Conservation (phyloP, 2,888 invertebrate species). For the Plusia festucae region DNA sequence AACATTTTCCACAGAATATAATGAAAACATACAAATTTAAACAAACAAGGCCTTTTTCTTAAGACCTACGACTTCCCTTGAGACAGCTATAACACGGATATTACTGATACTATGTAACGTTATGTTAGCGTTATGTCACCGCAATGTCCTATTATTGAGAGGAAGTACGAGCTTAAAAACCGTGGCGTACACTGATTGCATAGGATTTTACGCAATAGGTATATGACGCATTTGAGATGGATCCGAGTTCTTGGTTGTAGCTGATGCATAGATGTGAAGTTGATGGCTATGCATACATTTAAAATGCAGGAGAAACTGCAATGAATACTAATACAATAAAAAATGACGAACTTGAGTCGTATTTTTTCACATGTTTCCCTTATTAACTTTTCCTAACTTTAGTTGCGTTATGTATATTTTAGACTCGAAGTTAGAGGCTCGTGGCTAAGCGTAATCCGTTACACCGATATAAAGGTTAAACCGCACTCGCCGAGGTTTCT, state of each 20-base stretch:
- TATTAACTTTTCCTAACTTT: no score
- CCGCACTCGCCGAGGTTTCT: no score
- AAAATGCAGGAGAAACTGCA: background rate
- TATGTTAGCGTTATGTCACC: slow-evolving; percentile 49
- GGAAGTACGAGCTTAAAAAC: slow-evolving; percentile 50
- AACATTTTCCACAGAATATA: no score
- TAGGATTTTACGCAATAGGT: slow-evolving; percentile 53
- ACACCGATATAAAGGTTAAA: no score
- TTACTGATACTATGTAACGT: slow-evolving; percentile 39
- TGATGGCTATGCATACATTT: background rate
- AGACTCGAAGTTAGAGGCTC: no score
- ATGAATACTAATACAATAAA: no score
- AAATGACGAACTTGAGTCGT: no score
- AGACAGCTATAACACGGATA: slow-evolving; percentile 40
- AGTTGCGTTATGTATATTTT: no score
- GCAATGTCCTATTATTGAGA: slow-evolving; percentile 52
- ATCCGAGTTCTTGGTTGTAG: slow-evolving; percentile 23
- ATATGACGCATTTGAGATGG: slow-evolving; percentile 28
- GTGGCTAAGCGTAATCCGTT: no score
- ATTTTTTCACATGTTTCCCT: no score
- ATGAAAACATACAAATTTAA: no score
- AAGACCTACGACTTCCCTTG: background rate
- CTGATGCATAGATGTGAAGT: background rate
- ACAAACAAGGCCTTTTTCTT: no score
- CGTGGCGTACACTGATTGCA: slow-evolving; percentile 38